Evolutionary conservation across 2,113 vertebrate genomes (phyloP).

Genomic region (Aptenodytes forsteri): DNA sequence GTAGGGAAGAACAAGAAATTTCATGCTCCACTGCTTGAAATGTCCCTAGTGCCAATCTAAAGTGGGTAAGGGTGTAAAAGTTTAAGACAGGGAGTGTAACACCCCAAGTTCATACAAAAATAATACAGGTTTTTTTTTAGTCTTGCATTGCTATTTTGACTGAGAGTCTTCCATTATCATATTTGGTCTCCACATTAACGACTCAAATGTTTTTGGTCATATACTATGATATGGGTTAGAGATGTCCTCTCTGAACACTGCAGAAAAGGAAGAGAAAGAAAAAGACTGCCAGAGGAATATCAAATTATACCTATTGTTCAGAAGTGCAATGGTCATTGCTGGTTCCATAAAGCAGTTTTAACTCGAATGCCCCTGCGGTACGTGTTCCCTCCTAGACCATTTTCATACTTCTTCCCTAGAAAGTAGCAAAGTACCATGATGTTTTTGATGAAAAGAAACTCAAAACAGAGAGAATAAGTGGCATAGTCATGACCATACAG

Average conservation of each 20-base stretch:
- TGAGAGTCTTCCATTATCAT: not conserved
- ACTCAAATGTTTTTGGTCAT: not conserved
- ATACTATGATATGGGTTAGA: not conserved
- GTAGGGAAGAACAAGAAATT: not conserved
- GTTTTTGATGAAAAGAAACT: not conserved
- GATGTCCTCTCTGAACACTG: not conserved
- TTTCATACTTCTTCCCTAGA: not conserved
- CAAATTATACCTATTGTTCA: not conserved
- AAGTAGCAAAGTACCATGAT: not conserved
- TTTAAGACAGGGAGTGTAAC: not conserved
- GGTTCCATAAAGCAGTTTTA: not conserved
- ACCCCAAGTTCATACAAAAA: not conserved
- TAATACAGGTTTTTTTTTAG: too few relatives aligned
- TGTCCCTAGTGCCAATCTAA: not conserved
- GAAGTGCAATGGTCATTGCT: not conserved
- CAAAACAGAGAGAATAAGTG: not conserved
- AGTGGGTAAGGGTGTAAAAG: not conserved
- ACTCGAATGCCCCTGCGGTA: rapidly evolving
- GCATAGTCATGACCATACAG: too few relatives aligned
- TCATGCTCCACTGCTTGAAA: not conserved
- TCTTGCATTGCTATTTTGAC: not conserved
- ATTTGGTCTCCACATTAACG: not conserved
- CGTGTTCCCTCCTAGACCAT: not conserved
- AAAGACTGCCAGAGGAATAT: not conserved
- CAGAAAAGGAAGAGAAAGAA: not conserved